Base-by-base conservation (phyloP, 2,797 vertebrate genomes). In the Chromis chromis region DNA sequence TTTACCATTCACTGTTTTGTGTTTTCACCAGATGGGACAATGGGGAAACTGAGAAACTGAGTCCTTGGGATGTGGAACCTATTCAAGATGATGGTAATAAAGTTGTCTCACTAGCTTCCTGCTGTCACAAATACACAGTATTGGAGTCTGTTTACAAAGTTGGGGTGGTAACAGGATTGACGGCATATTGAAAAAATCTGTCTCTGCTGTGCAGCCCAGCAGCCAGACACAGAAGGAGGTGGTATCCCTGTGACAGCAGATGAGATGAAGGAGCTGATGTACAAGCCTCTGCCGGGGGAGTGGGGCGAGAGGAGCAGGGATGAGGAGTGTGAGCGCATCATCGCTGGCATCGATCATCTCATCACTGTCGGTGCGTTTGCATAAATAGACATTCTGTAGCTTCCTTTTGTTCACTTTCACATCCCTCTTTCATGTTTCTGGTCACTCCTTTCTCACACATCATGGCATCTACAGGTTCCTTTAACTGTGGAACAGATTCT, bases 1-100 rank as follows among this genome's bases (percentile, higher is more conserved):
- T 14, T 14, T 42, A 42, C 11, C 10, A 11, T 36, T 3, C 10
- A 36, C 33, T 36, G 1, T 36, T 36, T 63, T 36, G 21, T 65
- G 25, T 74, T 84, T 46, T 67, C 57, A 79, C 84, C 90, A 99
- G 98, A 62, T 99, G 98, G 98, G 98, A 99, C 91, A 99, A 98
- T 7, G 96, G 96, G 14, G 98, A 99, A 91, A 96, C 83, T 1
- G 98, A 99, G 91, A 98, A 97, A 78, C 94, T 99, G 65, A 99
- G 98, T 85, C 98, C 97, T 0, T 99, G 98, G 98, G 98, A 99
- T 82, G 96, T 99, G 91, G 98, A 99, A 46, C 94, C 96, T 67
- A 96, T 99, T 93, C 94, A 96, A 84, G 96, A 98, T 69, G 93
- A 97, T 80, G 97, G 98, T 98, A 96, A 57, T n/a, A 46, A 24